Base-by-base conservation (phyloP, 2,888 invertebrate genomes). In the Alviniconcha strummeri region DNA sequence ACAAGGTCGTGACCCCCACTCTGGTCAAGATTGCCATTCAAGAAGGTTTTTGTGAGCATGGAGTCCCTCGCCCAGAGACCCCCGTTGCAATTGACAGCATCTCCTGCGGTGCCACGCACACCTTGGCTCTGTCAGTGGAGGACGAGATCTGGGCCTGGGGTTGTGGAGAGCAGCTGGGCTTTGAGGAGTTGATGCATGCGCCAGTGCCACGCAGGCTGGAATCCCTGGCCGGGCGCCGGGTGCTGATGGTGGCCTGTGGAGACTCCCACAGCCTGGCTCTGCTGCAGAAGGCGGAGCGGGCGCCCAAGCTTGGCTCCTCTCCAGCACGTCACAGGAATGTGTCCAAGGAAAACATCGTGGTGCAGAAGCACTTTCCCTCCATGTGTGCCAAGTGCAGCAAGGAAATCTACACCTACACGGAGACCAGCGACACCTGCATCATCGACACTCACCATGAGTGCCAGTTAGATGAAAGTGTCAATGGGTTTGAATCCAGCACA, bases 71-170 rank as follows among this genome's bases (percentile, higher is more conserved):
- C 52, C 87, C 87, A 60, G 87, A 85, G 5, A 81, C 75, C 19
- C 81, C 84, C 52, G 89, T 90, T 8, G 75, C 79, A 52, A 85
- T 91, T 9, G 79, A 77, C 13, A 86, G 88, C 80, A 86, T 92
- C 36, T 86, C 90, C 13, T 93, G 93, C 87, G 93, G 94, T 0
- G 87, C 89, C 7, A 87, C 80, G 9, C 93, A 93, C 85, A 92
- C 92, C 2, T 82, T 93, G 56, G 93, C 91, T 1, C 81, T 93
- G 54, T 91, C 93, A 0, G 85, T 84, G 7, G 85, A 89, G 6
- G 91, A 91, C 6, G 92, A 91, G 83, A 79, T 94, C 0, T 93
- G 93, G 93, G 89, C 89, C 0, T 94, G 94, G 93, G 94, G 94
- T 1, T 86, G 87, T 19, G 93, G 93, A 4, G 81, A 87, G 36